Conservation (phyloP, 2,113 vertebrate genomes). For the Hemicordylus capensis region DNA sequence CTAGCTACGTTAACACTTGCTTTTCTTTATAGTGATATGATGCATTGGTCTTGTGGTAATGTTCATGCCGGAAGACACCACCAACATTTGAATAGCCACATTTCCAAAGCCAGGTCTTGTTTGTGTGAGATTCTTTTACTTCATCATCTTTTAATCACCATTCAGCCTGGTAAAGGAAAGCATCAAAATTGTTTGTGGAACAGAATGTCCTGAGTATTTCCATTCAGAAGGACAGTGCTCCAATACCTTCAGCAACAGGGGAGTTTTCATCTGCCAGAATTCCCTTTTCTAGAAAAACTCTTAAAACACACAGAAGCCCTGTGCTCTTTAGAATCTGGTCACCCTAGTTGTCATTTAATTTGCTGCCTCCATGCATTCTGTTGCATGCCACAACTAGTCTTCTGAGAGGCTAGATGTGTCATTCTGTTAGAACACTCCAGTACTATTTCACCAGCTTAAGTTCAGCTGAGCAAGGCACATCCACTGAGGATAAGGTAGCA, state of each 20-base stretch:
- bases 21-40: not conserved
- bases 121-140: not conserved
- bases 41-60: not conserved
- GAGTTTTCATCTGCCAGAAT: not conserved
- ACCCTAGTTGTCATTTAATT: not conserved
- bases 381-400: not conserved
- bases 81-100: not conserved
- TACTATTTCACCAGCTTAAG: not conserved
- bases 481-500: not conserved
- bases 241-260: not conserved
- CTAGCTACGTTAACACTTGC: not conserved
- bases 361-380: not conserved
- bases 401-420: not conserved
- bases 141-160: not conserved
- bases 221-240: not conserved
- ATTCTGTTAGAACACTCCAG: not conserved
- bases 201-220: not conserved
- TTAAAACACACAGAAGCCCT: not conserved
- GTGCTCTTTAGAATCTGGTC: not conserved
- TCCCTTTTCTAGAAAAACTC: not conserved
- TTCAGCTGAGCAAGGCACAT: not conserved
- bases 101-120: not conserved
- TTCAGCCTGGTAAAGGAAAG: not conserved
- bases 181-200: not conserved
- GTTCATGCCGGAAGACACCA: not conserved